phyloP scores from a whole-genome alignment of 2,113 vertebrate genomes.

The Marmota monax region DNA sequence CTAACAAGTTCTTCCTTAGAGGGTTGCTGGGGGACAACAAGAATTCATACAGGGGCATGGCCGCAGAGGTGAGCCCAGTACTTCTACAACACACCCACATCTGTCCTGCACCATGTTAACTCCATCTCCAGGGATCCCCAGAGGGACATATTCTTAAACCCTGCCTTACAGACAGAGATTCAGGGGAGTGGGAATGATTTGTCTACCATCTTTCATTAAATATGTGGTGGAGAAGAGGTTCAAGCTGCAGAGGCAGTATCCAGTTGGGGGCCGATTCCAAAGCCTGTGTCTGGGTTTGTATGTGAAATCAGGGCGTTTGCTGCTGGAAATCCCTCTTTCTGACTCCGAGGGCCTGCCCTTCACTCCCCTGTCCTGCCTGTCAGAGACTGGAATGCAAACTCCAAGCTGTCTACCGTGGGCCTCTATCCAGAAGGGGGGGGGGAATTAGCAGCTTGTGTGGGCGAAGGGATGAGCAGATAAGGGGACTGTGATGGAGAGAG shows the following conservation, averaged over 20 bases:
- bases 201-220: neutral
- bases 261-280: neutral
- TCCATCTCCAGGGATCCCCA: neutral
- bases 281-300: neutral
- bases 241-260: neutral
- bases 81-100: accelerated
- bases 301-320: neutral
- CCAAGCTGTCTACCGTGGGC: neutral
- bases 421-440: slow-evolving; percentile 30
- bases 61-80: neutral
- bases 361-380: neutral
- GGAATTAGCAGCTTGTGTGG: neutral
- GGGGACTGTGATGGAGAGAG: neutral
- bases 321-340: neutral
- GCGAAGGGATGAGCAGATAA: slow-evolving; percentile 59
- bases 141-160: neutral
- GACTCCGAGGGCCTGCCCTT: neutral
- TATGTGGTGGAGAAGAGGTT: neutral
- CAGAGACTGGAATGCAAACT: neutral
- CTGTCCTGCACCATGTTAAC: neutral
- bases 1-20: neutral
- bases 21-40: neutral
- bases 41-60: accelerated
- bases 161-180: neutral
- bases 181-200: neutral